Evolutionary conservation across 2,797 vertebrate species (phyloP).

Genomic region (Hemitrygon akajei): DNA sequence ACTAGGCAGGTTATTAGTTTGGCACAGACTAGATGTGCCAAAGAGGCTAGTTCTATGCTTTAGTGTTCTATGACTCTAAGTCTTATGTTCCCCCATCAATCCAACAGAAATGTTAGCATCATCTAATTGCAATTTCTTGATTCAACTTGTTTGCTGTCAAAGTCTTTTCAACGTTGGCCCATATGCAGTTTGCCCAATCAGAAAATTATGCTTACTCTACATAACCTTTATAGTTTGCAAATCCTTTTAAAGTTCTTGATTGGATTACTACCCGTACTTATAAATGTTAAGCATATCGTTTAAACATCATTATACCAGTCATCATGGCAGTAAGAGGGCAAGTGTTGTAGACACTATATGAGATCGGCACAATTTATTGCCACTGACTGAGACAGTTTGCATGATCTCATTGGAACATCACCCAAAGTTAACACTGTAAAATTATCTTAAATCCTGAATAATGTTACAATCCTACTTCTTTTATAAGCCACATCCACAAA

Average conservation of each 20-base stretch:
- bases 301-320: too few species aligned
- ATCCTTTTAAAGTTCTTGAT: not conserved
- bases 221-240: not conserved
- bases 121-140: not conserved
- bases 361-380: not conserved
- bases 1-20: too few species aligned
- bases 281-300: not conserved
- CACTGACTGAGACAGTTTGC: not conserved
- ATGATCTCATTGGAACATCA: too few species aligned
- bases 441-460: not conserved
- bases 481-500: not conserved
- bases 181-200: not conserved
- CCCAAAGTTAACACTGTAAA: not conserved
- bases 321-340: not conserved
- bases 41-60: too few species aligned
- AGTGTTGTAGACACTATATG: not conserved
- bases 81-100: not conserved
- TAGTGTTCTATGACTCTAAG: too few species aligned
- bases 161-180: constrained; percentile 2
- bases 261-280: not conserved
- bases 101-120: not conserved
- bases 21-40: too few species aligned
- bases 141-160: not conserved
- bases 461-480: too few species aligned
- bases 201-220: not conserved